phyloP scores from a whole-genome alignment of 2,113 vertebrate genomes.

The Mesitornis unicolor region DNA sequence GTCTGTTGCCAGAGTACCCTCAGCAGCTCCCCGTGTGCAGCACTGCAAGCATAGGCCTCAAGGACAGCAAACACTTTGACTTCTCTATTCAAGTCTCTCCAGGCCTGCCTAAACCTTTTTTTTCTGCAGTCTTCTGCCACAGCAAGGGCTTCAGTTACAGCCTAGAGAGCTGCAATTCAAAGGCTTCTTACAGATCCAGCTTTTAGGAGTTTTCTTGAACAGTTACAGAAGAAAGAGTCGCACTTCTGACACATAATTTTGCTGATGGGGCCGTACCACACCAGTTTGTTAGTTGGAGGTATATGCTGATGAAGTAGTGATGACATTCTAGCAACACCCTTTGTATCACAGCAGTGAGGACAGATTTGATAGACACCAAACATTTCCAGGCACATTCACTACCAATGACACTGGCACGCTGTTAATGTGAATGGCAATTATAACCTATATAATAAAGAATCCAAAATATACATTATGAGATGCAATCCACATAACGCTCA shows the following conservation, averaged over 20 bases:
- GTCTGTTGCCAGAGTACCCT: background rate
- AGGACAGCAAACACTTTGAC: background rate
- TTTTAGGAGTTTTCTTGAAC: background rate
- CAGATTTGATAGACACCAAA: background rate
- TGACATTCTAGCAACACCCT: background rate
- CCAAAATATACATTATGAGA: background rate
- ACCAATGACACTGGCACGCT: background rate
- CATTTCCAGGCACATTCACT: background rate
- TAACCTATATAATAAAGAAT: background rate
- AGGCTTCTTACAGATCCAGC: background rate
- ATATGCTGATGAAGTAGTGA: background rate
- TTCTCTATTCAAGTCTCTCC: background rate
- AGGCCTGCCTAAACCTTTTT: background rate
- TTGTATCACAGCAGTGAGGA: background rate
- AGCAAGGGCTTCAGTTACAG: background rate
- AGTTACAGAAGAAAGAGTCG: background rate
- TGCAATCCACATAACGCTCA: background rate
- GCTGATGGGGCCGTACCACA: background rate
- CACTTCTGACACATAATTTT: background rate
- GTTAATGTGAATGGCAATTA: background rate
- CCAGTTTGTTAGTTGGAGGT: background rate
- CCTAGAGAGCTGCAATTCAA: background rate
- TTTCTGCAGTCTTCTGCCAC: background rate
- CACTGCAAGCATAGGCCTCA: background rate
- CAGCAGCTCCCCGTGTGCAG: fast-evolving